Base-by-base conservation (phyloP, 1,140 invertebrate genomes). In the Holcopasites calliopsidis region DNA sequence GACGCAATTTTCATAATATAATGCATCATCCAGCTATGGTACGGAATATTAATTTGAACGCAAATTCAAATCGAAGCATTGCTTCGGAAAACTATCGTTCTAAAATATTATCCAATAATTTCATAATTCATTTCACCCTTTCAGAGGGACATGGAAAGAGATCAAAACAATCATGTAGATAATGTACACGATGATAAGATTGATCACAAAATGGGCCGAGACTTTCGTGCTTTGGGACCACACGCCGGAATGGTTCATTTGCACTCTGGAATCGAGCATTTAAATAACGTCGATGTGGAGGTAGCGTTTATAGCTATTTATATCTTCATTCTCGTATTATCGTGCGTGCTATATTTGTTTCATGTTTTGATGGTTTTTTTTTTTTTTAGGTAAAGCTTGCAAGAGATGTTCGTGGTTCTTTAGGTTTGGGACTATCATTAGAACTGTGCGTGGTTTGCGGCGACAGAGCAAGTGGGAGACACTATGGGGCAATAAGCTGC, bases 401-500 rank as follows among this genome's bases (percentile, higher is more conserved):
- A n/a, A 87, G 91, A 85, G 91, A 92, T 55, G 90, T 91, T n/a
- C 87, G 91, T 18, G 88, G 88, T 49, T 90, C 90, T 8, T 81
- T 92, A 62, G 90, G 91, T 18, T 84, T 93, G 65, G 92, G 93
- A n/a, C 71, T 93, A 11, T 92, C 92, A 2, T 86, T 97, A 77
- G 97, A 99, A 89, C 92, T 97, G 33, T 99, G 98, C 90, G 95
- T 98, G 52, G 97, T 99, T 2, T 99, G 98, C 91, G 97, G 97
- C 0, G 98, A 99, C 90, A 93, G 97, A 77, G 97, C 97, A 7
- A 98, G 97, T 90, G 97, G 97, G 44, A 94, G 97, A 64, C 98
- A 99, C 87, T 98, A 98, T 92, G 97, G 98, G 58, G 97, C 97
- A 66, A 98, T 97, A 60, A 97, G 96, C 85, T 98, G 97, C 91